These are phyloP conservation scores for Ochotona curzoniae DNA, from an alignment of 2,113 vertebrate genomes.

Conservation along the genomic window DNA sequence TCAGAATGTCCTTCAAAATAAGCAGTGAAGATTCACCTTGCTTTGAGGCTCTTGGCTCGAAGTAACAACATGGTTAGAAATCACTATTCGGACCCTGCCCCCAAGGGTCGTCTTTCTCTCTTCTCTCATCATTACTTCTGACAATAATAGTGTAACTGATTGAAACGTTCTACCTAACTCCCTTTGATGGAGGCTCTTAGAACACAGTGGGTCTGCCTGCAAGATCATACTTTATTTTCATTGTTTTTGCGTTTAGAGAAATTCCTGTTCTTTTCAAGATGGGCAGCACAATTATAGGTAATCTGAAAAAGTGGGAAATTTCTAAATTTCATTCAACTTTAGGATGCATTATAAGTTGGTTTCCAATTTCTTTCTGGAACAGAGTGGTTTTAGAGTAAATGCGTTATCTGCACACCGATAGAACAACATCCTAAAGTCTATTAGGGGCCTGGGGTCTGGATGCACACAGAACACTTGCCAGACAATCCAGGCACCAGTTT, in stretches of 20 bases:
- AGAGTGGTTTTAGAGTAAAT: not conserved
- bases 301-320: not conserved
- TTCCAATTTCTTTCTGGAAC: constrained; percentile 35
- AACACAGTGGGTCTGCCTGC: not conserved
- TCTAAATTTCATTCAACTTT: constrained; percentile 35
- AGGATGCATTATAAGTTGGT: not conserved
- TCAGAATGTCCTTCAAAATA: not conserved
- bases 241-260: constrained; percentile 36
- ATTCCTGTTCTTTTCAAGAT: constrained; percentile 24
- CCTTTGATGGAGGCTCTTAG: not conserved
- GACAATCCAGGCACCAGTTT: not conserved
- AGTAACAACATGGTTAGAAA: not conserved
- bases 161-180: not conserved
- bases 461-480: not conserved
- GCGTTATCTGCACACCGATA: not conserved
- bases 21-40: not conserved
- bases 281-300: not conserved
- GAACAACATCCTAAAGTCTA: not conserved
- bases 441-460: not conserved
- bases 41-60: not conserved
- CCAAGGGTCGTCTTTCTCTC: not conserved
- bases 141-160: too few relatives aligned
- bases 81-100: not conserved
- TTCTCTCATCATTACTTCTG: not conserved
- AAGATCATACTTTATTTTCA: not conserved